A percentile compares a stretch with the other conserved stretches of the same genome.
phyloP scores from a whole-genome alignment of 2,797 vertebrate species.

The Adrianichthys oophorus region DNA sequence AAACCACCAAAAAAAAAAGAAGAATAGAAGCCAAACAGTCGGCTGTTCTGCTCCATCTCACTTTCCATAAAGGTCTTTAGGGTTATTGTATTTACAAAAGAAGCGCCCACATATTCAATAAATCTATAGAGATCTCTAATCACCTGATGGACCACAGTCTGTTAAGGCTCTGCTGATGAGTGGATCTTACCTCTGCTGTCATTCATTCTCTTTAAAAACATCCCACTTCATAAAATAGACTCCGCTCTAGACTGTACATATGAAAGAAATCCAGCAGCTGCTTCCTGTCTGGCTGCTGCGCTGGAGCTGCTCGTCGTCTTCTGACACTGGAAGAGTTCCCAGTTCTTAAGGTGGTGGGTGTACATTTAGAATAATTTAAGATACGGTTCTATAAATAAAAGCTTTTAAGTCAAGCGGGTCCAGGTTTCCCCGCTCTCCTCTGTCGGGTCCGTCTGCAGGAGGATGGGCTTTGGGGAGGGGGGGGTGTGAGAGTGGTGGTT shows the following conservation, averaged over 20 bases:
- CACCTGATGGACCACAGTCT: constrained; percentile 80
- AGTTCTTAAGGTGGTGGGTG: constrained; percentile 90
- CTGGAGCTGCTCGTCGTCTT: constrained; percentile 63
- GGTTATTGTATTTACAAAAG: constrained; percentile 92
- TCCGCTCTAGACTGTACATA: constrained; percentile 70
- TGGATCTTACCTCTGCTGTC: constrained; percentile 71
- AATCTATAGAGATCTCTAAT: constrained; percentile 66
- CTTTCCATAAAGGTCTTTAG: constrained; percentile 67
- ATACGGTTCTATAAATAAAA: constrained; percentile 86
- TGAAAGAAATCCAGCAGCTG: constrained; percentile 69
- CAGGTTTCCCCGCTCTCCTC: constrained; percentile 58
- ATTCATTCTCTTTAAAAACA: constrained; percentile 76
- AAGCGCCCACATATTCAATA: constrained; percentile 81
- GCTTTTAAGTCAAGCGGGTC: constrained; percentile 68
- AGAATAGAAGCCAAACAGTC: background rate
- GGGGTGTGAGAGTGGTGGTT: constrained; percentile 12
- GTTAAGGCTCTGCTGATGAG: constrained; percentile 95
- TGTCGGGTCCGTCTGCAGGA: constrained; percentile 66
- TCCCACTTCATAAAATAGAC: constrained; percentile 72
- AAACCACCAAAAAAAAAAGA: too few relatives aligned
- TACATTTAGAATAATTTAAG: constrained; percentile 95
- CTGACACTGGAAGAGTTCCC: constrained; percentile 78
- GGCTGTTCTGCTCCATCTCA: constrained; percentile 20
- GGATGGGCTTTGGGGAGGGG: constrained; percentile 30
- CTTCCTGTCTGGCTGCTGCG: constrained; percentile 40